A percentile compares a stretch with the other conserved stretches of the same genome.
phyloP scores from a whole-genome alignment of 2,797 vertebrate genomes.

The Limosa lapponica region DNA sequence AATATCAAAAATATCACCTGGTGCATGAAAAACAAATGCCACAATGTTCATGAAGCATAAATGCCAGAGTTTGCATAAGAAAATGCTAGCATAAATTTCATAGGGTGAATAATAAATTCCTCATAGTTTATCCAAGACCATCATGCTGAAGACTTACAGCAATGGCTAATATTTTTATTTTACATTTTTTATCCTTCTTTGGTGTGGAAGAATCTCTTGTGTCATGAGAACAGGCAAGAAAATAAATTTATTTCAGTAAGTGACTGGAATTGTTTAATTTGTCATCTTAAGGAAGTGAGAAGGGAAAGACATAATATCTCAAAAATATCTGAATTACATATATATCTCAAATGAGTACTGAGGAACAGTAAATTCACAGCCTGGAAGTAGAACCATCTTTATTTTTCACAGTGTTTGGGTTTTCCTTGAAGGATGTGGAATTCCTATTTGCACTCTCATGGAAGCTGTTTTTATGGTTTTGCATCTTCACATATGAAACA shows the following conservation, averaged over 20 bases:
- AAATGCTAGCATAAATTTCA: slow-evolving; percentile 4
- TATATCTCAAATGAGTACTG: not conserved
- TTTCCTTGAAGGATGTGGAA: slow-evolving; percentile 27
- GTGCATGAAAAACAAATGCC: not conserved
- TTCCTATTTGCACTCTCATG: not conserved
- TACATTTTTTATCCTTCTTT: slow-evolving; percentile 36
- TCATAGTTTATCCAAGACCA: not conserved
- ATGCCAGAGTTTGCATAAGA: not conserved
- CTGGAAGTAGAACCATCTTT: not conserved
- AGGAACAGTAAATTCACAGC: slow-evolving; percentile 4
- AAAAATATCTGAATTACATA: slow-evolving; percentile 14
- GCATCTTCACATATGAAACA: not conserved
- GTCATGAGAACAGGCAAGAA: not conserved
- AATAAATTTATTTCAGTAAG: not conserved
- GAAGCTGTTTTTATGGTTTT: slow-evolving; percentile 17
- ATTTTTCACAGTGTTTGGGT: slow-evolving; percentile 32
- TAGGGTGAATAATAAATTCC: not conserved
- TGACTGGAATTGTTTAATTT: slow-evolving; percentile 21
- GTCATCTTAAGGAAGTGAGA: not conserved
- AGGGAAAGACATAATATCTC: not conserved
- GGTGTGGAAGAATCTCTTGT: not conserved
- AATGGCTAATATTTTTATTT: not conserved
- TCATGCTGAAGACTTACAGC: not conserved
- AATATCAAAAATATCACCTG: not conserved
- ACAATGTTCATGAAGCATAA: not conserved